Conservation (phyloP, 2,797 vertebrate genomes). For the Clarias platycephalus region DNA sequence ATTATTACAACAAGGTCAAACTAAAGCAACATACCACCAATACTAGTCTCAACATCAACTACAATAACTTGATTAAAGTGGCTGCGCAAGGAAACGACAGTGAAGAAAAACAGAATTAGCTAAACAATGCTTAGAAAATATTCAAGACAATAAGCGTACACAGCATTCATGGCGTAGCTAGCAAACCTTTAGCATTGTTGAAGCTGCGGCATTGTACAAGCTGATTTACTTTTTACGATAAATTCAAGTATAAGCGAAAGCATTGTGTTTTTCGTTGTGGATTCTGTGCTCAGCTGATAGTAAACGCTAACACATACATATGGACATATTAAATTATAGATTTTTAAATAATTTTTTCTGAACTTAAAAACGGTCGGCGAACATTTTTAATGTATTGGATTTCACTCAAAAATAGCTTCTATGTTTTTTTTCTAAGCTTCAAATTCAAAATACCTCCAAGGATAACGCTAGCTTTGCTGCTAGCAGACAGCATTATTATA, state of each 20-base stretch:
- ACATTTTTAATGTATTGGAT: neutral
- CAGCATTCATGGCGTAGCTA: neutral
- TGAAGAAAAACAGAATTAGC: neutral
- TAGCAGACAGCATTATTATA: neutral
- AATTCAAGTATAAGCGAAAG: neutral
- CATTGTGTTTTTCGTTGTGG: too few relatives aligned
- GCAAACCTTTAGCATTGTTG: neutral
- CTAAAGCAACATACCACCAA: neutral
- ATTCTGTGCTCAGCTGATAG: neutral
- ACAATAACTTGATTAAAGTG: neutral
- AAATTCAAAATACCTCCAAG: neutral
- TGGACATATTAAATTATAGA: neutral
- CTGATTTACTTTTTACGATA: neutral
- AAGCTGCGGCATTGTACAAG: neutral
- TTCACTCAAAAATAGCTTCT: neutral
- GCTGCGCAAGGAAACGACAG: neutral
- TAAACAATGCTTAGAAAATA: neutral
- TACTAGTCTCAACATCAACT: neutral
- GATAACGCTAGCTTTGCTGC: slow-evolving; percentile 5
- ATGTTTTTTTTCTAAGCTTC: neutral
- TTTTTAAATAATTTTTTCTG: neutral
- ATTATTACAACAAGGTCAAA: neutral
- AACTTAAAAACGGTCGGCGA: neutral
- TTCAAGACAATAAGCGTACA: neutral
- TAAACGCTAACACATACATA: neutral